phyloP scores from a whole-genome alignment of 2,113 vertebrate species.

The Etia nguti region DNA sequence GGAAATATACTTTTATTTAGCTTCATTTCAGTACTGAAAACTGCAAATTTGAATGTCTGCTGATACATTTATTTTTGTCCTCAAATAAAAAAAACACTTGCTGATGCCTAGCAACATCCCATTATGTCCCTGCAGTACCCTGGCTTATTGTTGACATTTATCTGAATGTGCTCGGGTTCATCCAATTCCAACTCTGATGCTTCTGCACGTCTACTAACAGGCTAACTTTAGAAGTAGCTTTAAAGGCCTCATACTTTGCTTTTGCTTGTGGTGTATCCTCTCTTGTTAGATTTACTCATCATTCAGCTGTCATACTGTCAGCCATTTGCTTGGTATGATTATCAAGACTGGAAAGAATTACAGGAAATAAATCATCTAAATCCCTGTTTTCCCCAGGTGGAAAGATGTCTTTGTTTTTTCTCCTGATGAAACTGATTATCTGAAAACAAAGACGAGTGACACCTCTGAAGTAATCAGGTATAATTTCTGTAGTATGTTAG shows the following conservation, averaged over 20 bases:
- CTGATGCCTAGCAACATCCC: background rate
- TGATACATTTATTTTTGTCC: background rate
- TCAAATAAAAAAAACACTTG: background rate
- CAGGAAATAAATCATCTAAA: background rate
- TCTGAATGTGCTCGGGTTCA: background rate
- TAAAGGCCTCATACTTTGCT: background rate
- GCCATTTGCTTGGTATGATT: background rate
- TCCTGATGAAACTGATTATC: background rate
- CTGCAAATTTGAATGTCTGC: background rate
- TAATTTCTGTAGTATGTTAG: background rate
- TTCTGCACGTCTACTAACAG: background rate
- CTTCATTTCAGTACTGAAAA: background rate
- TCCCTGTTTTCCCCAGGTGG: background rate
- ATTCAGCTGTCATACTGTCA: background rate
- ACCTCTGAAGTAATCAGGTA: background rate
- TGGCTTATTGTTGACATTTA: conserved; percentile 8
- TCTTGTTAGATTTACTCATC: background rate
- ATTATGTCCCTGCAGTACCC: background rate
- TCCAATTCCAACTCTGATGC: background rate
- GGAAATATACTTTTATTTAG: background rate
- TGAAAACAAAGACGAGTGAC: background rate
- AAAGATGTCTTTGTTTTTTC: background rate
- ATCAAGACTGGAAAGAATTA: background rate
- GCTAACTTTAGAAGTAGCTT: background rate
- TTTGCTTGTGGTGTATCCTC: background rate